Evolutionary conservation across 2,888 invertebrate genomes (phyloP).

Genomic region (Drosophila koepferae): DNA sequence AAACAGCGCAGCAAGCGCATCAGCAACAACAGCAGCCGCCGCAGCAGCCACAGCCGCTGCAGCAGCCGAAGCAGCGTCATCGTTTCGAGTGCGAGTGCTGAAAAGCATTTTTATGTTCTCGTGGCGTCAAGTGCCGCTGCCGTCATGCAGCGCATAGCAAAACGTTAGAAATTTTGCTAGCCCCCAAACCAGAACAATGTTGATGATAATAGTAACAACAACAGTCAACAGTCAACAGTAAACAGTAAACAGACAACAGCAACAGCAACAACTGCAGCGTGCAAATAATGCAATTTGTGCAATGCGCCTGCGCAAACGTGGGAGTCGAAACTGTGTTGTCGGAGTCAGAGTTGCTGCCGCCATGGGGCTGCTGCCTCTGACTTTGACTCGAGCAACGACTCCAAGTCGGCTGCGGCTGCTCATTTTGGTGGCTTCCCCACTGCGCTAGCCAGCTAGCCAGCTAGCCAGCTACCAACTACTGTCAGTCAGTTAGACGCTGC

Average conservation of each 20-base stretch:
- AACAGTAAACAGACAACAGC: slow-evolving; percentile 33
- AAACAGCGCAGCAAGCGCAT: slow-evolving; percentile 64
- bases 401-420: slow-evolving; percentile 56
- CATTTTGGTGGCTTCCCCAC: slow-evolving; percentile 80
- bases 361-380: slow-evolving; percentile 25
- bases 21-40: slow-evolving; percentile 35
- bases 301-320: slow-evolving; percentile 77
- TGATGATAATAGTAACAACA: slow-evolving; percentile 78
- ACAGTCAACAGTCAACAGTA: slow-evolving; percentile 45
- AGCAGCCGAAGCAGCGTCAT: slow-evolving; percentile 52
- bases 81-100: slow-evolving; percentile 70
- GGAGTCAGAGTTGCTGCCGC: slow-evolving; percentile 34
- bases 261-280: slow-evolving; percentile 60
- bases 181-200: slow-evolving; percentile 73
- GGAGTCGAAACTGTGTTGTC: slow-evolving; percentile 65
- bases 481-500: slow-evolving; percentile 64
- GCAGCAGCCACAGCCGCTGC: neutral
- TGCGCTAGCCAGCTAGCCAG: slow-evolving; percentile 54
- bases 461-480: slow-evolving; percentile 54
- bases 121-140: slow-evolving; percentile 78
- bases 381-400: slow-evolving; percentile 16
- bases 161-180: slow-evolving; percentile 57
- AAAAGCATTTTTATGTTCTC: slow-evolving; percentile 81
- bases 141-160: slow-evolving; percentile 43
- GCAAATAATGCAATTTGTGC: slow-evolving; percentile 81